phyloP scores from a whole-genome alignment of 2,888 invertebrate genomes.

The Limnephilus rhombicus region DNA sequence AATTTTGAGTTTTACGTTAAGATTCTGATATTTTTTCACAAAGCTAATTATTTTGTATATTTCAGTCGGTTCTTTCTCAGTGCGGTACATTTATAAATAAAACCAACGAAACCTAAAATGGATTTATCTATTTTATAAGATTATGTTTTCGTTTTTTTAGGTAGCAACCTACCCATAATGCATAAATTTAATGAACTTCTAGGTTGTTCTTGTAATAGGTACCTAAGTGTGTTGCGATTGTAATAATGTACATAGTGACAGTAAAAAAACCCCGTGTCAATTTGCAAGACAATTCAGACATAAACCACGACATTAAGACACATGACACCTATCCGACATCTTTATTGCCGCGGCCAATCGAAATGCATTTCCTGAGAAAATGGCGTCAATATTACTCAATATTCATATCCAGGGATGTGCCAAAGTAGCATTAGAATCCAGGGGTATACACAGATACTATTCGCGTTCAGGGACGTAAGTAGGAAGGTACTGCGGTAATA shows the following conservation, averaged over 20 bases:
- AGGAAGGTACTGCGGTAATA: neutral
- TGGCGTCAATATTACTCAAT: conserved; percentile 20
- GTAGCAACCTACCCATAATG: neutral
- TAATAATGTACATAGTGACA: neutral
- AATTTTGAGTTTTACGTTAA: neutral
- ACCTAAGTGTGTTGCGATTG: neutral
- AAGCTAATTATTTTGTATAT: neutral
- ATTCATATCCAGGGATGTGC: neutral
- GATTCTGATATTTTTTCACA: neutral
- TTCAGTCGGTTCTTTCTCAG: neutral
- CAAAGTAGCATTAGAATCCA: neutral
- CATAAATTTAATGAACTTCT: neutral
- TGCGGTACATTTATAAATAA: neutral
- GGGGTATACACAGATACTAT: neutral
- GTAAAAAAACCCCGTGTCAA: conserved; percentile 56
- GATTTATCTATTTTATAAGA: neutral
- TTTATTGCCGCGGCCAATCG: conserved; percentile 55
- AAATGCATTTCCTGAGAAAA: conserved; percentile 48
- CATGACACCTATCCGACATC: conserved; percentile 57
- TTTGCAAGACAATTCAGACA: conserved; percentile 55
- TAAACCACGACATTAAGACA: conserved; percentile 62
- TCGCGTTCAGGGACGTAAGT: neutral
- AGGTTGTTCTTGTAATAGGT: neutral
- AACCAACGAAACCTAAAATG: neutral
- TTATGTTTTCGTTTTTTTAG: neutral